A percentile compares a stretch with the other conserved stretches of the same genome.
Evolutionary conservation across 1,140 invertebrate genomes (phyloP).

Genomic region (Ladona fulva): DNA sequence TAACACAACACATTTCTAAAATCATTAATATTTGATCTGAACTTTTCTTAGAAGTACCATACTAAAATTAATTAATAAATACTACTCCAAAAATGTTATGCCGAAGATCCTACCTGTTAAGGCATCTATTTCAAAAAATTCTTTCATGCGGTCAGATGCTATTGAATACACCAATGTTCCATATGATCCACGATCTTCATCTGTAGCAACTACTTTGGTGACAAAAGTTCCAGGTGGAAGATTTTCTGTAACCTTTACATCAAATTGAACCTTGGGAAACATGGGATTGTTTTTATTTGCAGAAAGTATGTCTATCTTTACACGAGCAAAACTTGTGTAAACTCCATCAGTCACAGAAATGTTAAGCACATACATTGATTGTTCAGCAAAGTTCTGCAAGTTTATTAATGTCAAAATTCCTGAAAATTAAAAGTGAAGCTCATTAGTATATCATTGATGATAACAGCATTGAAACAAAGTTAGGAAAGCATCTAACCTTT

Average conservation of each 20-base stretch:
- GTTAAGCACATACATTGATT: constrained; percentile 60
- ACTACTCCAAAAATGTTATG: background rate
- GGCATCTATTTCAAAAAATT: constrained; percentile 70
- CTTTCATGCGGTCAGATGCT: constrained; percentile 61
- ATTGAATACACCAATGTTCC: constrained; percentile 72
- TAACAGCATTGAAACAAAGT: background rate
- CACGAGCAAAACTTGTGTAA: constrained; percentile 71
- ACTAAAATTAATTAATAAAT: background rate
- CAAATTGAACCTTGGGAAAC: constrained; percentile 65
- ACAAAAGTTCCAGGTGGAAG: constrained; percentile 62
- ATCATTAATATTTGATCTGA: background rate
- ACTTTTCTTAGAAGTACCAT: too few relatives aligned
- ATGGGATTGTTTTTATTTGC: constrained; percentile 70
- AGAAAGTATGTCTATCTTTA: constrained; percentile 69
- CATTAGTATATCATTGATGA: background rate
- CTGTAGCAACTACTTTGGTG: constrained; percentile 62
- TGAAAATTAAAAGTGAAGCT: constrained; percentile 28
- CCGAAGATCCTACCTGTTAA: constrained; percentile 46
- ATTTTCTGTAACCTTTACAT: constrained; percentile 72
- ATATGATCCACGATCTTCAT: constrained; percentile 74
- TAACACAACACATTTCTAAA: too few relatives aligned
- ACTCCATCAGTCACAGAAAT: constrained; percentile 87
- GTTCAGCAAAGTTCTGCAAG: constrained; percentile 53
- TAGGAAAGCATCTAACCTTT: constrained; percentile 38
- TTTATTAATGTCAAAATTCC: constrained; percentile 56